Conservation (phyloP, 2,797 vertebrate genomes). For the Tapirus indicus region DNA sequence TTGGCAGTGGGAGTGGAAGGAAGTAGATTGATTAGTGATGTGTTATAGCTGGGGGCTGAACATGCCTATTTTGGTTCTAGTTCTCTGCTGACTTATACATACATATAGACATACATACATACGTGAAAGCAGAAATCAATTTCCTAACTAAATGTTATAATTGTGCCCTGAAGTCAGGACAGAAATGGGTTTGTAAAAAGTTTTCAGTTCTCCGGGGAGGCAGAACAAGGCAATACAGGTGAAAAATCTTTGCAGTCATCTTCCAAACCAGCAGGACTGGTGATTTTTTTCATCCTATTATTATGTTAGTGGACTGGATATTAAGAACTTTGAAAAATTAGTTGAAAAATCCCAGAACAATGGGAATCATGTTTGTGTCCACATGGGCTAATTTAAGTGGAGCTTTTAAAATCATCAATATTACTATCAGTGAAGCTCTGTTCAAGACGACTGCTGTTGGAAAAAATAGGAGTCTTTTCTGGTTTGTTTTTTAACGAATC, state of each 20-base stretch:
- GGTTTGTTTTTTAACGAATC: conserved; percentile 47
- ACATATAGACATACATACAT: background rate
- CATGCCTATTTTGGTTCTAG: background rate
- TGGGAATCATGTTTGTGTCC: background rate
- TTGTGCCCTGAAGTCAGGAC: background rate
- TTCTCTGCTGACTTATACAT: background rate
- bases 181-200: background rate
- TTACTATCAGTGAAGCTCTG: conserved; percentile 15
- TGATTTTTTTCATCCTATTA: background rate
- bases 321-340: conserved; percentile 17
- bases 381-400: background rate
- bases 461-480: conserved; percentile 33
- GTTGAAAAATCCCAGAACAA: background rate
- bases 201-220: background rate
- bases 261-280: background rate
- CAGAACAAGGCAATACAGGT: background rate
- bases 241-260: background rate
- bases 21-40: background rate
- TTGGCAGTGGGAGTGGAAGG: background rate
- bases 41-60: background rate
- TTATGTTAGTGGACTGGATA: background rate
- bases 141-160: background rate
- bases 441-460: background rate
- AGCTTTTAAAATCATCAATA: background rate
- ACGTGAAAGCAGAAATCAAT: background rate